A percentile compares a stretch with the other conserved stretches of the same genome.
phyloP scores from a whole-genome alignment of 2,797 vertebrate genomes.

The Buphagus erythrorhynchus region DNA sequence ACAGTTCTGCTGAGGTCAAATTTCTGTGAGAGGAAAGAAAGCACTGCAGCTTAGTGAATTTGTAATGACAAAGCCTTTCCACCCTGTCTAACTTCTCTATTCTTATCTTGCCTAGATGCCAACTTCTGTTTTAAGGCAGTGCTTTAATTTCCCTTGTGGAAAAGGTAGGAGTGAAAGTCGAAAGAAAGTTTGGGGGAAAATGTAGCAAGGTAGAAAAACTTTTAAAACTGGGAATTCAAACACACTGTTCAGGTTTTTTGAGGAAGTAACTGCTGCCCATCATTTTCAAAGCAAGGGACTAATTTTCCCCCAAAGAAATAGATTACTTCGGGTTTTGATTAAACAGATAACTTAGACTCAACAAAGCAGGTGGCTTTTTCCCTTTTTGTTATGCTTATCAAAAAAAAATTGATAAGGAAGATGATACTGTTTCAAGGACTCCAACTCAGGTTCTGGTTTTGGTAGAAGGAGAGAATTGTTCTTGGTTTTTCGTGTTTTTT shows the following conservation, averaged over 20 bases:
- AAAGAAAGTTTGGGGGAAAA: background rate
- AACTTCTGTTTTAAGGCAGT: background rate
- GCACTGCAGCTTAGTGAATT: background rate
- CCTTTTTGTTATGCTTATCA: background rate
- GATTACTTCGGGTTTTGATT: background rate
- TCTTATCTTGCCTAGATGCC: background rate
- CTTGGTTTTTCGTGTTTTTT: no score
- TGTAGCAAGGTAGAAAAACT: background rate
- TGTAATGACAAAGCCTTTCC: background rate
- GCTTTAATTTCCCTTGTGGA: background rate
- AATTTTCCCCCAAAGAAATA: background rate
- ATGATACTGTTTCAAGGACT: background rate
- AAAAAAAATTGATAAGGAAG: background rate
- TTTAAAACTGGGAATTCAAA: background rate
- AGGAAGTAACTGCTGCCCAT: background rate
- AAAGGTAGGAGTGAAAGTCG: background rate
- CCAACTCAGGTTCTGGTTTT: background rate
- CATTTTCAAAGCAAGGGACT: background rate
- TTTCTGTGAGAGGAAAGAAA: background rate
- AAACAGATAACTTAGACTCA: background rate
- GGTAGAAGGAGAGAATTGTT: background rate
- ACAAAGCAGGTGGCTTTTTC: background rate
- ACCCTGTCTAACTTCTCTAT: background rate
- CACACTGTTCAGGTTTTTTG: background rate
- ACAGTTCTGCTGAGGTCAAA: background rate